Percentiles rank a stretch among this genome's conserved stretches.
phyloP scores from a whole-genome alignment of 2,113 vertebrate species.

The Chloroceryle aenea region DNA sequence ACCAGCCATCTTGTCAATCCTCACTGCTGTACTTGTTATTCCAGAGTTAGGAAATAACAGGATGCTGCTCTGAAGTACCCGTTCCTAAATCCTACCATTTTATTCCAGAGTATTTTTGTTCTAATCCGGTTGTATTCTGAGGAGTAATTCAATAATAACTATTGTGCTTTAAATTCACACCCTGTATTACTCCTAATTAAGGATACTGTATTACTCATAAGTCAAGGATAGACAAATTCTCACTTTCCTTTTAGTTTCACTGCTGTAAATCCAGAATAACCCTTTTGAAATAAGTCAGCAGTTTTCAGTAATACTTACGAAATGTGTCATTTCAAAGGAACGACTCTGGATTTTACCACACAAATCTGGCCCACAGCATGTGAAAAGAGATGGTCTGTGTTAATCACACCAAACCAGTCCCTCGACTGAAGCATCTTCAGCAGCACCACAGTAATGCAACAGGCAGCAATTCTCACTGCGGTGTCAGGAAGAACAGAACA shows the following conservation, averaged over 20 bases:
- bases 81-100: neutral
- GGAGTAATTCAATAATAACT: neutral
- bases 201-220: neutral
- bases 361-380: neutral
- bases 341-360: neutral
- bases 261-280: conserved; percentile 3
- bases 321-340: neutral
- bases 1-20: neutral
- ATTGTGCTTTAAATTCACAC: neutral
- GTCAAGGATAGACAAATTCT: neutral
- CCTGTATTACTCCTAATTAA: neutral
- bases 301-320: neutral
- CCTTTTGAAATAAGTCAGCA: neutral
- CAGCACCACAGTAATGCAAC: neutral
- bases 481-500: neutral
- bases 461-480: neutral
- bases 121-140: neutral
- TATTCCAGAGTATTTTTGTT: neutral
- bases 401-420: neutral
- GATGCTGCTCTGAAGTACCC: neutral
- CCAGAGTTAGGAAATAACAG: neutral
- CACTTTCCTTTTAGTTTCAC: neutral
- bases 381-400: neutral
- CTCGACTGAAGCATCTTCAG: neutral
- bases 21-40: neutral